phyloP scores from a whole-genome alignment of 2,113 vertebrate genomes.

The Paracanthobrama guichenoti region DNA sequence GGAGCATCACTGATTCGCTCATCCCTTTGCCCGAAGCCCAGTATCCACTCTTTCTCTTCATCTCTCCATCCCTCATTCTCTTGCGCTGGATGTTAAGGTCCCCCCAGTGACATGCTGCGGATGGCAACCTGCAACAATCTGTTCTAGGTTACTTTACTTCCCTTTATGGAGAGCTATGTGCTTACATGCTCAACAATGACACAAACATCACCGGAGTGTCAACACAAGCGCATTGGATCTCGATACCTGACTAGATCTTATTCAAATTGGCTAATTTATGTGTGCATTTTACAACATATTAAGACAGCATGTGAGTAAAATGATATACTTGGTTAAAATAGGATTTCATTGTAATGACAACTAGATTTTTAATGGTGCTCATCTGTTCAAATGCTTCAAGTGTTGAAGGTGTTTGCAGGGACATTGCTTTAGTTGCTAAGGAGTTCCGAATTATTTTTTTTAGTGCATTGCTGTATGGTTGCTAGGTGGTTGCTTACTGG shows the following conservation, averaged over 20 bases:
- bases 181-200: neutral
- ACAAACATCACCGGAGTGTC: neutral
- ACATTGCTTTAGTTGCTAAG: neutral
- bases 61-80: constrained; percentile 4
- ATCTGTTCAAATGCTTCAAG: neutral
- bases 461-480: neutral
- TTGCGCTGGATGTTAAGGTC: constrained; percentile 19
- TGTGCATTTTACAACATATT: neutral
- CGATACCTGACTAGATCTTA: neutral
- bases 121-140: constrained; percentile 28
- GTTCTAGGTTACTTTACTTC: constrained; percentile 18
- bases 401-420: neutral
- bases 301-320: neutral
- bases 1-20: constrained; percentile 50
- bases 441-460: neutral
- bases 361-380: neutral
- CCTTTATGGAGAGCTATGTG: neutral
- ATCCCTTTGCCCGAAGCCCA: constrained; percentile 32
- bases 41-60: constrained; percentile 22
- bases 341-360: neutral
- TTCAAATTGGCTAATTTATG: neutral
- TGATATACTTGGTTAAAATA: neutral
- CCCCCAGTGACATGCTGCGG: constrained; percentile 7
- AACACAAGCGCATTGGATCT: neutral
- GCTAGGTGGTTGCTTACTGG: neutral